Evolutionary conservation across 2,888 invertebrate genomes (phyloP), one percentile per base, ranked within the genome.

Genomic region (Pteria penguin): DNA sequence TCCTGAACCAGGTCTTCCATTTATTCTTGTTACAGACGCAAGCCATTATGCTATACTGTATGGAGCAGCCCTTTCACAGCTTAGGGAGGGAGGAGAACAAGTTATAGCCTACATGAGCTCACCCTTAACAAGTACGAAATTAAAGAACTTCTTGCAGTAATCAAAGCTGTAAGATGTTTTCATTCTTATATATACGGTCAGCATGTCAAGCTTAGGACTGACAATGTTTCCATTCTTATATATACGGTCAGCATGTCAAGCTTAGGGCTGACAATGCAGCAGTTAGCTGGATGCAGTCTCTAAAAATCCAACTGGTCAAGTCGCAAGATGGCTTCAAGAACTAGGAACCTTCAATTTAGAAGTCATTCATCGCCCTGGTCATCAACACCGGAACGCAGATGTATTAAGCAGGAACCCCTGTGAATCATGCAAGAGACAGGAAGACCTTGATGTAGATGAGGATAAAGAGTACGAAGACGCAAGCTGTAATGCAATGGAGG

Each of bases 311-410:
- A 14, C 45, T 18, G 45, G 45, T 18, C 45, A 45, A 45, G 45
- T 45, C 11, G 45, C 45, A 45, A 45, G 45, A 45, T 45, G 45
- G 45, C 45, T 45, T 1, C 45, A 45, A 45, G 45, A 45, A 18
- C 18, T 45, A 14, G 45, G 18, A 18, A 45, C 45, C 8, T 45
- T 14, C 45, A 18, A 45, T 45, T 14, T 45, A 45, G 45, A 45
- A 45, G 18, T 45, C 11, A 14, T 18, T 18, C 45, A 45, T 45
- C 45, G 45, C 45, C 45, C 45, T 14, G 45, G 45, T 45, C 45
- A 45, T 18, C 45, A 45, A 45, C 45, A 45, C 45, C 8, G 45
- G 18, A 45, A 45, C 45, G 72, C 80, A 36, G 76, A 76, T 45
- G 45, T 18, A 8, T 18, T 45, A 8, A 45, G 45, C 18, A 45